Conservation (phyloP, 1,140 invertebrate genomes). For the Bombus affinis region DNA sequence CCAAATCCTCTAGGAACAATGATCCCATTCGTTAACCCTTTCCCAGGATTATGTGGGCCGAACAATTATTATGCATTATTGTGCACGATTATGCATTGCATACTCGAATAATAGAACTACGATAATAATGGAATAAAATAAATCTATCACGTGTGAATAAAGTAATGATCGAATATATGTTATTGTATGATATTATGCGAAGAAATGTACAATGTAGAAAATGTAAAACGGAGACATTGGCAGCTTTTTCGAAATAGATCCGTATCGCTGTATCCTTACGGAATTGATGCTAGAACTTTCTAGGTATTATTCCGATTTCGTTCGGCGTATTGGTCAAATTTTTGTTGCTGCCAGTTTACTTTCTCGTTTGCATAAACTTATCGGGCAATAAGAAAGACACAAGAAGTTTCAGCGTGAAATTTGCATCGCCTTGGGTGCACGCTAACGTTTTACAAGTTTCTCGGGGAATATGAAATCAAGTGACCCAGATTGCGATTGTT, state of each 20-base stretch:
- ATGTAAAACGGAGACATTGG: no score
- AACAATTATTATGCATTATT: background rate
- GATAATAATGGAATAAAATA: background rate
- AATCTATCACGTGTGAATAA: background rate
- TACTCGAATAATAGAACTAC: background rate
- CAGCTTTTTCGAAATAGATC: background rate
- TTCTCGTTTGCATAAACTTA: conserved; percentile 42
- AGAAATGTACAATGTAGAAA: background rate
- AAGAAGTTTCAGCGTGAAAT: conserved; percentile 39
- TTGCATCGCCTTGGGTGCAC: conserved; percentile 25
- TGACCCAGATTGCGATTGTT: conserved; percentile 49
- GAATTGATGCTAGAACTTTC: background rate
- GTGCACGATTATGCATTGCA: background rate
- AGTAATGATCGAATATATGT: background rate
- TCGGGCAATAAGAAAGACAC: conserved; percentile 36
- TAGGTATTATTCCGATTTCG: conserved; percentile 11
- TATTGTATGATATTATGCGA: no score
- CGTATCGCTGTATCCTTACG: no score
- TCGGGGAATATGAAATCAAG: conserved; percentile 39
- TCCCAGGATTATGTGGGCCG: background rate
- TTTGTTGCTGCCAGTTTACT: conserved; percentile 24
- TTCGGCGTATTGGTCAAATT: conserved; percentile 1
- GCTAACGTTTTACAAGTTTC: conserved; percentile 46
- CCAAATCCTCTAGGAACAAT: background rate
- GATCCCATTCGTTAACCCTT: background rate